Base-by-base conservation (phyloP, 2,888 invertebrate genomes). In the Megalurothrips usitatus region DNA sequence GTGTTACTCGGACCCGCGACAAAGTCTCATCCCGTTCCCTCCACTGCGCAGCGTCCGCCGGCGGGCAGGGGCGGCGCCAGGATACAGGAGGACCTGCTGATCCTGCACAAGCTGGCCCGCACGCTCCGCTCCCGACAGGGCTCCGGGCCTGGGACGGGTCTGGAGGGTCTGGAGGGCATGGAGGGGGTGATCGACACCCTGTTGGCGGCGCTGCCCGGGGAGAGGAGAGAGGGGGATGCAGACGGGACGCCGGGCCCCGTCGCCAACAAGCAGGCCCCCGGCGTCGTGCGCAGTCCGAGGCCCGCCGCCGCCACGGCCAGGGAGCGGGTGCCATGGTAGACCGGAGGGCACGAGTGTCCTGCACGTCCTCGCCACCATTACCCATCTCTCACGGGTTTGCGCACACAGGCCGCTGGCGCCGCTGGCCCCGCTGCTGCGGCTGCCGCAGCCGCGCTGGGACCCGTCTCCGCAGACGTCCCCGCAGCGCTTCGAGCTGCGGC, bases 71-170 rank as follows among this genome's bases (percentile, higher is more conserved):
- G 26, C 26, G 68, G 68, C 68, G 6, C 58, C 58, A 75, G 12
- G 68, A 75, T 75, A 23, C 68, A 75, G 23, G 68, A 75, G 10
- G 68, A 75, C 68, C 68, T 75, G 23, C 68, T 75, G 9, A 75
- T 75, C 68, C 68, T 75, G 68, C 68, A 26, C 23, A 75, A 9
- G 68, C 26, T 75, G 68, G 23, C 68, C 23, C 68, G 23, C 11
- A 75, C 68, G 68, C 68, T 75, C 23, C 68, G 68, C 68, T 23
- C 68, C 68, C 23, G 68, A 26, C 23, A 26, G 23, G 11, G 58
- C 58, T 1, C 58, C 14, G 58, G 19, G 14, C 58, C 58, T 6
- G 58, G 19, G 14, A n/a, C 17, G 58, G 58, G 58, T n/a, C 58
- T 26, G 26, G 68, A 23, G 26, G 68, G 26, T 8, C 68, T 75